Conservation (phyloP, 2,888 invertebrate species). For the Seira musarum region DNA sequence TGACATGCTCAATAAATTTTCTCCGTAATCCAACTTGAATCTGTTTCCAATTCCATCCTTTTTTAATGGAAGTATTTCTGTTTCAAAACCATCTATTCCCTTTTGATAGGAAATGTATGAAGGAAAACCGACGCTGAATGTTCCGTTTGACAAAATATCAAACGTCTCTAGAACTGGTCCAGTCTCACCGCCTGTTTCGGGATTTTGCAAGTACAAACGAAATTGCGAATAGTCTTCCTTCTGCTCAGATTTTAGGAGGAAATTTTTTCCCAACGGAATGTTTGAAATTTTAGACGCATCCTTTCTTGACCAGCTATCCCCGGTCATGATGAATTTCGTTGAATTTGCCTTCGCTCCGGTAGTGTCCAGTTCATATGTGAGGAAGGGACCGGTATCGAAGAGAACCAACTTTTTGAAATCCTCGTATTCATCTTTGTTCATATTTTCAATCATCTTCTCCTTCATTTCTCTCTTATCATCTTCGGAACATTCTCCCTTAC, state of each 20-base stretch:
- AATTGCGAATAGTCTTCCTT: background rate
- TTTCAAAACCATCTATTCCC: background rate
- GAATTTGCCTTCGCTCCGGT: background rate
- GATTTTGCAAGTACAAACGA: constrained; percentile 19
- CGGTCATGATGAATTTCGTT: background rate
- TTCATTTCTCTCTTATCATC: background rate
- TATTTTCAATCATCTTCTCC: constrained; percentile 4
- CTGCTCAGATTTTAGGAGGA: background rate
- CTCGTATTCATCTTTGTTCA: background rate
- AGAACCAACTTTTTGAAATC: constrained; percentile 8
- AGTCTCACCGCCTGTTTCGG: background rate
- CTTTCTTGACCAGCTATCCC: background rate
- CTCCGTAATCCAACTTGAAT: background rate
- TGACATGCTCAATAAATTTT: background rate
- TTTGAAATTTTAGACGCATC: background rate
- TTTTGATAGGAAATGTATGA: constrained; percentile 1
- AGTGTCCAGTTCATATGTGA: background rate
- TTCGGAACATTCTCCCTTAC: background rate
- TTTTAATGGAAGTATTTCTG: background rate
- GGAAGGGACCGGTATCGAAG: background rate
- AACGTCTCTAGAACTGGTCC: background rate
- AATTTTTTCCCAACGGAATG: background rate
- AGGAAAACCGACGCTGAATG: constrained; percentile 7
- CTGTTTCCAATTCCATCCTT: background rate
- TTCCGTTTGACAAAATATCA: background rate